Evolutionary conservation across 2,797 vertebrate species (phyloP).

Genomic region (Chrosomus eos): DNA sequence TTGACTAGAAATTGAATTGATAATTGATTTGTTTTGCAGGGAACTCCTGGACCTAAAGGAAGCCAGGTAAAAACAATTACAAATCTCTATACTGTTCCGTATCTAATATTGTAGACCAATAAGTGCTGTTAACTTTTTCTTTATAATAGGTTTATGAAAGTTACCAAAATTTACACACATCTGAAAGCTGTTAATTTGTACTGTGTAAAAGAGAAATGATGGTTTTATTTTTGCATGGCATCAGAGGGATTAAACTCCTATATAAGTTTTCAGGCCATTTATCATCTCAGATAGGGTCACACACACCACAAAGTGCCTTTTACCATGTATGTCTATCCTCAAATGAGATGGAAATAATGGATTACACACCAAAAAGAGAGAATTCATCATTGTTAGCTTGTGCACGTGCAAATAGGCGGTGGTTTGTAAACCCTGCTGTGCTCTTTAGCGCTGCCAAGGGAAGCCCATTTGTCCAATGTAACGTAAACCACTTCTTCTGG

Average conservation of each 20-base stretch:
- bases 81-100: not conserved
- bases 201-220: conserved; percentile 28
- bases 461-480: conserved; percentile 44
- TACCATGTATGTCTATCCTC: conserved; percentile 24
- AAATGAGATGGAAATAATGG: conserved; percentile 51
- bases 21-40: conserved; percentile 40
- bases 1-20: not conserved
- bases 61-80: conserved; percentile 50
- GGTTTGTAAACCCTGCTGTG: conserved; percentile 9
- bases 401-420: not conserved
- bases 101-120: not conserved
- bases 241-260: not conserved
- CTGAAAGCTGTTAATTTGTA: conserved; percentile 32
- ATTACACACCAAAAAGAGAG: conserved; percentile 39
- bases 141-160: conserved; percentile 25
- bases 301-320: conserved; percentile 1
- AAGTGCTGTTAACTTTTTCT: not conserved
- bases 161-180: conserved; percentile 23
- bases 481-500: conserved; percentile 49
- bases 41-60: conserved; percentile 54
- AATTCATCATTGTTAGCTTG: conserved; percentile 36
- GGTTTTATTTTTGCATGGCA: conserved; percentile 29
- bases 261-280: conserved; percentile 28
- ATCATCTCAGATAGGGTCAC: conserved; percentile 25
- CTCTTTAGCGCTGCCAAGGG: conserved; percentile 27